Evolutionary conservation across 1,140 invertebrate genomes (phyloP), one percentile per base, ranked within the genome.

Genomic region (Sesamia nonagrioides): DNA sequence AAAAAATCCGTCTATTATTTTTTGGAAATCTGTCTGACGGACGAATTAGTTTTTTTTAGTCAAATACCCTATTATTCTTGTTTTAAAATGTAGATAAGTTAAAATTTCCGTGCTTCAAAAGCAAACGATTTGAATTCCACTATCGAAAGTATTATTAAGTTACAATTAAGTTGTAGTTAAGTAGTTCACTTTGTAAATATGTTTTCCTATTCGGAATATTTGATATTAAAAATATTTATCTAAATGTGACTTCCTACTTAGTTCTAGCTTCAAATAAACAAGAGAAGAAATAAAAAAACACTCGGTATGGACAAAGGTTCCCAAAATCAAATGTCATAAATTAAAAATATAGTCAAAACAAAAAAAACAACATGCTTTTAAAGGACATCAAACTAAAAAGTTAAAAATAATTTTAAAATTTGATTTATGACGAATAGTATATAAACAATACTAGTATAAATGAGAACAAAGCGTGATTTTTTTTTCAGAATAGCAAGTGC

Each of bases 51-150:
- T n/a, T n/a, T n/a, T n/a, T n/a, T n/a, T n/a, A n/a, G n/a, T n/a
- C n/a, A n/a, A n/a, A n/a, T n/a, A n/a, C n/a, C n/a, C n/a, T n/a
- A n/a, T n/a, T n/a, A 27, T 27, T 27, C 27, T 27, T 27, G 27
- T 27, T 27, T 27, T 27, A 27, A 40, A 27, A 27, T 27, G 11
- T 27, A 52, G 50, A 21, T 56, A 21, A 27, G 18, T 56, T 50
- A 50, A n/a, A 50, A 50, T n/a, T n/a, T 50, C 13, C 13, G n/a
- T 50, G 45, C 45, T n/a, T 50, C 15, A 50, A 50, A 77, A 71
- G 42, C 48, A 61, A 69, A 61, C 35, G 71, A 78, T 79, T 82
- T 76, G 77, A 37, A 83, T 81, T 79, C 82, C 82, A 81, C 79
- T 84, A 81, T 83, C 81, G 83, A 82, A 82, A 73, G 50, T 69